Evolutionary conservation across 2,888 invertebrate genomes (phyloP), one percentile per base, ranked within the genome.

Genomic region (Tachystola acroxantha): DNA sequence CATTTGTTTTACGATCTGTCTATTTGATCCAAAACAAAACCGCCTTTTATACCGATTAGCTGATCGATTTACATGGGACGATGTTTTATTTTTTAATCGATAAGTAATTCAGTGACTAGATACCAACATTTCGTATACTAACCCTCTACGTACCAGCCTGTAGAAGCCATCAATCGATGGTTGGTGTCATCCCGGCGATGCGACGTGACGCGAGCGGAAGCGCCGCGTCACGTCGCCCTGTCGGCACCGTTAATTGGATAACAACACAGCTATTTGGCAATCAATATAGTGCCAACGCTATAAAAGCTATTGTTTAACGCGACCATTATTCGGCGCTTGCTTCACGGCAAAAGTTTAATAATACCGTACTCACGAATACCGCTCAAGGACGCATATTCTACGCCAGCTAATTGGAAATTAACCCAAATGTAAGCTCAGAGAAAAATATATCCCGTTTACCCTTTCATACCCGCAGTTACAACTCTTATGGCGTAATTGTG

Each of bases 91-190:
- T n/a, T n/a, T n/a, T n/a, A n/a, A n/a, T n/a, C n/a, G n/a, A n/a
- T n/a, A n/a, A n/a, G n/a, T n/a, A n/a, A n/a, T n/a, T n/a, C n/a
- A n/a, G n/a, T n/a, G n/a, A n/a, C n/a, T n/a, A n/a, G n/a, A n/a
- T n/a, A n/a, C n/a, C n/a, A n/a, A n/a, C n/a, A n/a, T n/a, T n/a
- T n/a, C n/a, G n/a, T n/a, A n/a, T n/a, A n/a, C n/a, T n/a, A n/a
- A n/a, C n/a, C n/a, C n/a, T n/a, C n/a, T n/a, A n/a, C n/a, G n/a
- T n/a, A n/a, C n/a, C n/a, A n/a, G n/a, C n/a, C n/a, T n/a, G n/a
- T n/a, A n/a, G n/a, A 49, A 43, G 43, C 43, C 45, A 54, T 56
- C 56, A 60, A 65, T 65, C 56, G 60, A 57, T 48, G 53, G 51
- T 42, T 52, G 43, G 50, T 55, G 57, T 46, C 48, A 50, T 47